Conservation (phyloP, 1,140 invertebrate species). For the Homarus americanus region DNA sequence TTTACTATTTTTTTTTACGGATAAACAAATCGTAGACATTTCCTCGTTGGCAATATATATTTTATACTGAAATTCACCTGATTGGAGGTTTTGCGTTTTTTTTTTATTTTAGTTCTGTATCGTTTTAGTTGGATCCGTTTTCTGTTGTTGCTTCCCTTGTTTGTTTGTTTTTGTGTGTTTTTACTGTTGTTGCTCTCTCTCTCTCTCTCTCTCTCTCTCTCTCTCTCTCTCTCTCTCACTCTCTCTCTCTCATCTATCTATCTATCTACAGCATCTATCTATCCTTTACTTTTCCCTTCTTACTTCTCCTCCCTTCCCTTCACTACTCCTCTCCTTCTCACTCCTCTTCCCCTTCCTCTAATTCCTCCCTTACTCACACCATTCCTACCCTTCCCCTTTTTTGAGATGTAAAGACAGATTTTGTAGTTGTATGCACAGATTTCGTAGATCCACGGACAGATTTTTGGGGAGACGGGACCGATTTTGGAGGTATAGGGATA, state of each 20-base stretch:
- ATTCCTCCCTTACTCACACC: not conserved
- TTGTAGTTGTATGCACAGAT: too few species aligned
- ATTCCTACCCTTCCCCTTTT: not conserved
- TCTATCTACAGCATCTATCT: not conserved
- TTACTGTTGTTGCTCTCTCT: not conserved
- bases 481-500: too few species aligned
- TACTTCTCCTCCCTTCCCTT: constrained; percentile 1
- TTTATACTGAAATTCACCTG: too few species aligned
- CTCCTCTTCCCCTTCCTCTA: not conserved
- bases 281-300: not conserved
- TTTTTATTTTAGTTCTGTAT: not conserved
- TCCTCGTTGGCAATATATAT: too few species aligned
- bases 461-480: too few species aligned
- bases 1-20: too few species aligned
- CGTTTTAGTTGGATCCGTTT: too few species aligned
- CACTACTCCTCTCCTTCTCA: not conserved
- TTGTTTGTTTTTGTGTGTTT: not conserved
- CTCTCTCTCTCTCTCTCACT: not conserved
- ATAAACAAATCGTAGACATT: too few species aligned
- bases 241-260: not conserved
- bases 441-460: too few species aligned
- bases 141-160: not conserved
- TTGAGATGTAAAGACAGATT: too few species aligned
- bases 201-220: not conserved
- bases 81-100: not conserved